Base-by-base conservation (phyloP, 2,113 vertebrate species). In the Lucifuga dentata region DNA sequence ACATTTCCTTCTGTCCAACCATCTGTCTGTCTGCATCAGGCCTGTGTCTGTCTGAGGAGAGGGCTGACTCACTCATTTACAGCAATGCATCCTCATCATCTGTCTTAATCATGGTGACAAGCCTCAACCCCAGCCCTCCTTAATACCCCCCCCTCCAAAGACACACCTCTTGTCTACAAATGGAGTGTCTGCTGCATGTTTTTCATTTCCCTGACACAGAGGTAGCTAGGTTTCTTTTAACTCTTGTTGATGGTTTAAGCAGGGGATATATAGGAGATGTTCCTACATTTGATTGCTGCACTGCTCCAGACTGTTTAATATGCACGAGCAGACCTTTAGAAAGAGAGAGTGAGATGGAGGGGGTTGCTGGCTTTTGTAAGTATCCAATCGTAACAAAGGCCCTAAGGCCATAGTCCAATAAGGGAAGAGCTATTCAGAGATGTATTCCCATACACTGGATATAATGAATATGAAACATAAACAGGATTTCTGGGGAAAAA, bases 51-150 rank as follows among this genome's bases (percentile, higher is more conserved):
- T 78, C 23, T 70, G 63, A 82, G 65, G 64, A 73, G 84, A 75
- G 75, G 87, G 82, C 86, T 90, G 87, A 90, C 78, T 91, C 89
- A 88, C 83, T 61, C 76, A 64, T 86, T 89, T 83, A 83, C 87
- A 91, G 89, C 81, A 87, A 68, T 86, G 78, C 81, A 88, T 85
- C 78, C 73, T 86, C 79, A 89, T 86, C 78, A 87, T 88, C 75
- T 76, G 78, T 89, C 90, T 89, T 84, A 77, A 88, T 89, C 81
- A 77, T 67, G 15, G 21, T 83, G 84, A 89, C 80, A 81, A 70
- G 50, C 64, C 46, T 65, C 74, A 52, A 11, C 24, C 48, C 23
- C 24, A 20, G 66, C 35, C 55, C 55, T 9, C 63, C 10, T 32
- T 52, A 20, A 26, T 43, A 43, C 68, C 50, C 16, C 33, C 46